phyloP scores from a whole-genome alignment of 2,113 vertebrate genomes.

The Saccopteryx bilineata region DNA sequence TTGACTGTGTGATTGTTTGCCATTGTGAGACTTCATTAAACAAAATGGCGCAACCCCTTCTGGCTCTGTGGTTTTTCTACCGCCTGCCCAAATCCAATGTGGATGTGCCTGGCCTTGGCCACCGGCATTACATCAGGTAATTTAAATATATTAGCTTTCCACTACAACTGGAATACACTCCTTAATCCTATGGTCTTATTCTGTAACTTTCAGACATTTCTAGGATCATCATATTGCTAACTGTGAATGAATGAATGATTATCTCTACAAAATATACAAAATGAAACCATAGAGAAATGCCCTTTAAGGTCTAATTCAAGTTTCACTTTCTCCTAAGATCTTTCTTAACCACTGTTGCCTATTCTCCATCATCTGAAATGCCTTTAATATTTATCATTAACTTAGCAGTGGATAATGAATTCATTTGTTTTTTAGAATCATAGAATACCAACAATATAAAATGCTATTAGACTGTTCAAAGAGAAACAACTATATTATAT shows the following conservation, averaged over 20 bases:
- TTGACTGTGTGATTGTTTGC: too few species aligned
- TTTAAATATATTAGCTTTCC: neutral
- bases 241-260: neutral
- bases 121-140: neutral
- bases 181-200: neutral
- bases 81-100: too few species aligned
- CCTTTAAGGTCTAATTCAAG: neutral
- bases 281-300: neutral
- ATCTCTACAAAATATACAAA: neutral
- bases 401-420: neutral
- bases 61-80: too few species aligned
- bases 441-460: neutral
- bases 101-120: too few species aligned
- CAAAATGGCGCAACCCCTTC: too few species aligned
- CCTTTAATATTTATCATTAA: neutral
- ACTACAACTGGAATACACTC: neutral
- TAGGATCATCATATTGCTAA: neutral
- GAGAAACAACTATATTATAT: neutral
- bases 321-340: neutral
- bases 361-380: neutral
- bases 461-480: neutral
- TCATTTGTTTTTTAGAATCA: constrained; percentile 19
- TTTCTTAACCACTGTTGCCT: neutral
- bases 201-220: neutral
- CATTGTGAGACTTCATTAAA: too few species aligned